These are phyloP conservation scores for Oxygymnocypris stewartii DNA, from an alignment of 2,113 vertebrate genomes.

Conservation along the genomic window DNA sequence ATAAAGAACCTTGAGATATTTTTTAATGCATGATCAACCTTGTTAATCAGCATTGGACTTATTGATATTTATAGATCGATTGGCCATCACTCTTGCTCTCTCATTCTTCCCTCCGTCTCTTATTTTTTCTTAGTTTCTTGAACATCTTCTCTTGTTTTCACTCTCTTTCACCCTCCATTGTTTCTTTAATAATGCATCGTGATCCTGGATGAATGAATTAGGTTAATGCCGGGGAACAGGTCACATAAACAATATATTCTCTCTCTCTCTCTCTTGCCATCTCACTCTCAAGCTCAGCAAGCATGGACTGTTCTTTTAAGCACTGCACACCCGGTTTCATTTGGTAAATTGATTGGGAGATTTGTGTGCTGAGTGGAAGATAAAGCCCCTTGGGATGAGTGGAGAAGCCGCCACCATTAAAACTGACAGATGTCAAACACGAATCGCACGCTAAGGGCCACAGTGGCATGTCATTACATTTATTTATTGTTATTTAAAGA, in stretches of 20 bases:
- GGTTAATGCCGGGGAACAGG: constrained; percentile 48
- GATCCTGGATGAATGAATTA: constrained; percentile 52
- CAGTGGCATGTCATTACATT: neutral
- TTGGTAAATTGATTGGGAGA: constrained; percentile 53
- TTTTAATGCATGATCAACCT: neutral
- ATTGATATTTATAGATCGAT: neutral
- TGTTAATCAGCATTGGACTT: neutral
- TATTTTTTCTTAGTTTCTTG: constrained; percentile 5
- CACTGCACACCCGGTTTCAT: constrained; percentile 47
- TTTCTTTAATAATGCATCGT: constrained; percentile 32
- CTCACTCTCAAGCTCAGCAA: constrained; percentile 19
- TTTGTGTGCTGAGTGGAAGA: constrained; percentile 48
- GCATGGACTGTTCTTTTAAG: constrained; percentile 41
- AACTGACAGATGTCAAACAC: constrained; percentile 54
- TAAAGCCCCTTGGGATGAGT: constrained; percentile 45
- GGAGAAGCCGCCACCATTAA: constrained; percentile 36
- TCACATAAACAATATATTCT: constrained; percentile 46
- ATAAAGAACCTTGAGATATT: too few relatives aligned
- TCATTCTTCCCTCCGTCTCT: neutral
- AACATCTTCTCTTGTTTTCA: constrained; percentile 16
- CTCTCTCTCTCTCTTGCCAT: constrained; percentile 22
- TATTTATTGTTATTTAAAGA: constrained; percentile 18
- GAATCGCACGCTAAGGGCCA: constrained; percentile 16
- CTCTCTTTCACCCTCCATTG: constrained; percentile 31
- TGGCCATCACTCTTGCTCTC: neutral